Evolutionary conservation across 1,140 invertebrate species (phyloP).

Genomic region (Trichogramma pretiosum): DNA sequence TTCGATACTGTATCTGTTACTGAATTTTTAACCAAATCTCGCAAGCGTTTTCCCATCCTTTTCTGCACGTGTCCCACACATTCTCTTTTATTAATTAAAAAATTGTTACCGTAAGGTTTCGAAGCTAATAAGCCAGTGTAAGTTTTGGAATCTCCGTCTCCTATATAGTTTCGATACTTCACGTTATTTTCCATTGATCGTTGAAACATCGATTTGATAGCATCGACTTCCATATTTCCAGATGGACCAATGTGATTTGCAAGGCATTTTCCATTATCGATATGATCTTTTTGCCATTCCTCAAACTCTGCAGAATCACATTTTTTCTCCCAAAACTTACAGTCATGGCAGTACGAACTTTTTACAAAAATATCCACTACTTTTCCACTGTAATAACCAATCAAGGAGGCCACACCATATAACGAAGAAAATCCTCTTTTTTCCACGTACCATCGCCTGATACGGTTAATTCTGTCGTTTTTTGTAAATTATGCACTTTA

Average conservation of each 20-base stretch:
- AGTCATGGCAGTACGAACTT: neutral
- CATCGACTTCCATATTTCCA: constrained; percentile 16
- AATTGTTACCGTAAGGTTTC: constrained; percentile 10
- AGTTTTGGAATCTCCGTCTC: constrained; percentile 8
- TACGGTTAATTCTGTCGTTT: neutral
- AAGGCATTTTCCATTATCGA: neutral
- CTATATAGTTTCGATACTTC: constrained; percentile 8
- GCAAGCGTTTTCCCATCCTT: constrained; percentile 14
- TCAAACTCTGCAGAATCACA: neutral
- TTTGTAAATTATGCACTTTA: neutral
- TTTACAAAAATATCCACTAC: constrained; percentile 1
- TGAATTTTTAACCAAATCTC: constrained; percentile 4
- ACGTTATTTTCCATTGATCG: constrained; percentile 1
- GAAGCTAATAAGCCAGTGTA: constrained; percentile 10
- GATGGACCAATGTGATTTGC: constrained; percentile 8
- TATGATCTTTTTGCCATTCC: neutral
- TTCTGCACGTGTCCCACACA: constrained; percentile 14
- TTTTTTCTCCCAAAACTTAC: neutral
- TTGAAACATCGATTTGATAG: constrained; percentile 12
- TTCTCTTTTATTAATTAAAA: constrained; percentile 10
- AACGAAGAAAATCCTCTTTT: constrained; percentile 6
- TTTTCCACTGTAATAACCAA: neutral
- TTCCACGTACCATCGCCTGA: constrained; percentile 4
- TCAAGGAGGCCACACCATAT: neutral
- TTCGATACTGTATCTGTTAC: constrained; percentile 1